Evolutionary conservation across 2,797 vertebrate species (phyloP).

Genomic region (Eulemur albifrons): DNA sequence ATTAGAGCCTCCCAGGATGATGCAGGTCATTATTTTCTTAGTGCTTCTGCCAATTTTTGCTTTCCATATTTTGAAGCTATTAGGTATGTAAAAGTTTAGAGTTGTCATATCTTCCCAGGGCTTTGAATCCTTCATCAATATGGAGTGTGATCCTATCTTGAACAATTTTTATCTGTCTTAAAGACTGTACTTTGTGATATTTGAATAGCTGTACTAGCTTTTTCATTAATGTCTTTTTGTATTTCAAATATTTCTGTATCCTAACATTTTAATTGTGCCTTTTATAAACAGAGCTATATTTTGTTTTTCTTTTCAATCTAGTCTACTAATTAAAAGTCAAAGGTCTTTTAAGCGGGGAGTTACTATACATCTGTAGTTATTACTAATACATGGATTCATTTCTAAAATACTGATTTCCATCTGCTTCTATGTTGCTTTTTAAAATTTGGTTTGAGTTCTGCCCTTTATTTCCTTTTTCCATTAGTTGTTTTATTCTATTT

Average conservation of each 20-base stretch:
- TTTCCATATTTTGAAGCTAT: constrained; percentile 12
- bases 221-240: not conserved
- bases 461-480: not conserved
- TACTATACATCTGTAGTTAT: not conserved
- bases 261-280: not conserved
- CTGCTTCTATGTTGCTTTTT: not conserved
- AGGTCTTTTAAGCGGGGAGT: not conserved
- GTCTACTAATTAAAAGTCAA: not conserved
- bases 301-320: not conserved
- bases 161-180: not conserved
- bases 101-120: not conserved
- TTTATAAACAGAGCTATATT: not conserved
- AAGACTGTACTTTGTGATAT: not conserved
- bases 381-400: not conserved
- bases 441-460: not conserved
- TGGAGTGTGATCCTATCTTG: not conserved
- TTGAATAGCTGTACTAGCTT: not conserved
- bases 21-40: not conserved
- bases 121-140: not conserved
- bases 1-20: not conserved
- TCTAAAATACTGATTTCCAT: not conserved
- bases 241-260: not conserved
- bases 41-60: not conserved
- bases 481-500: not conserved
- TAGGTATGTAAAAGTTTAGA: not conserved